Conservation (phyloP, 2,113 vertebrate genomes). For the Shinisaurus crocodilurus region DNA sequence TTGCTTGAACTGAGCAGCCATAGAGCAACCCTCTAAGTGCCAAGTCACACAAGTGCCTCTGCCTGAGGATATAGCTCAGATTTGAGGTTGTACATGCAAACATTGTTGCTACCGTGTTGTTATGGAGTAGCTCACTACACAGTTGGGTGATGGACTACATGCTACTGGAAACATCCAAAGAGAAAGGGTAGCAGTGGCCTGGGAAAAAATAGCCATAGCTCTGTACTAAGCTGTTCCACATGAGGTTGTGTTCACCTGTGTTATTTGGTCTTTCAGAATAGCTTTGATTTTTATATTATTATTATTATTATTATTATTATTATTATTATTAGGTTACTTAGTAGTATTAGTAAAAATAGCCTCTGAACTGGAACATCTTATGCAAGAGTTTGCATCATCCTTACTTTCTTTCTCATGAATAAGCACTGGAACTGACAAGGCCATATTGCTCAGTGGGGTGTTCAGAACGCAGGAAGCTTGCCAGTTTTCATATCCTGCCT, state of each 20-base stretch:
- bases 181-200: no score
- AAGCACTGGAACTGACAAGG: slow-evolving; percentile 40
- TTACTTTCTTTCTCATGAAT: slow-evolving; percentile 31
- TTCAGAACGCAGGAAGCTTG: slow-evolving; percentile 47
- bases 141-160: no score
- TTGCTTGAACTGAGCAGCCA: no score
- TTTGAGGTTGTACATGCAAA: neutral
- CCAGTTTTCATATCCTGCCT: slow-evolving; percentile 53
- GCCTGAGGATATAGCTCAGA: neutral
- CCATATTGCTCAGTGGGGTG: slow-evolving; percentile 2
- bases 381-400: neutral
- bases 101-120: no score
- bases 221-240: no score
- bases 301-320: neutral
- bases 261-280: neutral
- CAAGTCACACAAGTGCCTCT: neutral
- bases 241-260: neutral
- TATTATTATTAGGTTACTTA: no score
- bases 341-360: neutral
- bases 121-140: no score
- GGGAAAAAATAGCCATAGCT: no score
- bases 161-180: no score
- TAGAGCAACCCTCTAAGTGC: no score
- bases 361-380: neutral
- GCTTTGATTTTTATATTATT: no score